Conservation (phyloP, 2,888 invertebrate species). For the Metopia argyrocephala region DNA sequence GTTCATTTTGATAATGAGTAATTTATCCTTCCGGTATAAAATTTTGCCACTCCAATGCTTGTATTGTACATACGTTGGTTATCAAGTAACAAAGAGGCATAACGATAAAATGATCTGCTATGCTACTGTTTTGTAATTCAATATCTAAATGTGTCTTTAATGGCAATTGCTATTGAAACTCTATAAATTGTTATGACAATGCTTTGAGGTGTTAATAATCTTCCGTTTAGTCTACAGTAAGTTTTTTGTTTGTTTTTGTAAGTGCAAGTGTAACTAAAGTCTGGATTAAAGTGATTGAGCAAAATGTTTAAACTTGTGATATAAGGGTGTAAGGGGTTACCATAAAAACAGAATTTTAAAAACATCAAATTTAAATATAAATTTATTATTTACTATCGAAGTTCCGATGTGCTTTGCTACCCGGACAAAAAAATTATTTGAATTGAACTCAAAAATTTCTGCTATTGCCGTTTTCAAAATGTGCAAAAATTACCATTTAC, state of each 20-base stretch:
- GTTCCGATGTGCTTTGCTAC: no score
- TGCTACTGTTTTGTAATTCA: conserved; percentile 65
- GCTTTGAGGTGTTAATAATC: neutral
- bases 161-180: conserved; percentile 66
- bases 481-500: no score
- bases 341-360: no score
- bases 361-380: no score
- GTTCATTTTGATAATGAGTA: conserved; percentile 68
- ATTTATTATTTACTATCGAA: no score
- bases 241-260: neutral
- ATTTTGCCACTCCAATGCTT: conserved; percentile 13
- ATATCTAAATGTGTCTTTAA: conserved; percentile 75
- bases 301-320: neutral
- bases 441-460: no score
- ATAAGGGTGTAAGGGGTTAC: neutral
- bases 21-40: conserved; percentile 71
- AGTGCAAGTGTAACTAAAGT: neutral
- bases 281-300: neutral
- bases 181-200: conserved; percentile 68
- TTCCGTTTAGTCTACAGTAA: neutral
- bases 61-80: neutral
- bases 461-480: no score
- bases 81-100: neutral
- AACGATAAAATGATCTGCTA: neutral
- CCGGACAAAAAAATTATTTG: no score